Evolutionary conservation across 1,140 invertebrate genomes (phyloP), one percentile per base, ranked within the genome.

Genomic region (Bombus soroeensis): DNA sequence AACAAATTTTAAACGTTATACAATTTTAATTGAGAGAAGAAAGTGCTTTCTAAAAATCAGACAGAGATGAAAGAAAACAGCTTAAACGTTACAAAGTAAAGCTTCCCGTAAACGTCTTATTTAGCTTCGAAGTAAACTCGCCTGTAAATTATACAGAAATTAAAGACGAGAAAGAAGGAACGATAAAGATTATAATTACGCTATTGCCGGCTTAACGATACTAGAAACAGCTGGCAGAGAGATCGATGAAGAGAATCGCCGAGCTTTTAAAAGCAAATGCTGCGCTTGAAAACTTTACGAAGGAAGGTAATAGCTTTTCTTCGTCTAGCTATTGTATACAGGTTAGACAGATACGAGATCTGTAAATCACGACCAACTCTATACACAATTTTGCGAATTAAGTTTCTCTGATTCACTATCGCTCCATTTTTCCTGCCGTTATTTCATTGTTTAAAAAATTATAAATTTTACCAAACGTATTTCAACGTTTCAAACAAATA

Each of bases 221-320:
- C 57, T n/a, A 64, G 37, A 62, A 78, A 78, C 59, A 78, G n/a
- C 59, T 78, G 59, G 59, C 59, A 43, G 32, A 43, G 37, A 64
- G 39, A 41, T 43, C 64, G 59, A 78, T 43, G 76, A n/a, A 25
- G 39, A 64, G 39, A 43, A 22, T 32, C n/a, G 18, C 12, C 37
- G 59, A 25, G 59, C n/a, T 66, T 78, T 66, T 18, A 78, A 43
- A 64, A 43, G 22, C 37, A 41, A 78, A 64, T 39, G 13, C 53
- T 6, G 28, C 12, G 41, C 59, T 43, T 78, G 13, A 78, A 32
- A 32, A n/a, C 39, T 43, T 66, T 34, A 25, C 74, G 32, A 57
- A 76, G 39, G 15, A 76, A n/a, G 32, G 25, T 76, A 76, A 76
- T 76, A 59, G 47, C 34, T 39, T 76, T 57, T 39, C 74, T 62